These are phyloP conservation scores for Gymnothorax reevesii DNA, from an alignment of 2,797 vertebrate species.

Conservation along the genomic window DNA sequence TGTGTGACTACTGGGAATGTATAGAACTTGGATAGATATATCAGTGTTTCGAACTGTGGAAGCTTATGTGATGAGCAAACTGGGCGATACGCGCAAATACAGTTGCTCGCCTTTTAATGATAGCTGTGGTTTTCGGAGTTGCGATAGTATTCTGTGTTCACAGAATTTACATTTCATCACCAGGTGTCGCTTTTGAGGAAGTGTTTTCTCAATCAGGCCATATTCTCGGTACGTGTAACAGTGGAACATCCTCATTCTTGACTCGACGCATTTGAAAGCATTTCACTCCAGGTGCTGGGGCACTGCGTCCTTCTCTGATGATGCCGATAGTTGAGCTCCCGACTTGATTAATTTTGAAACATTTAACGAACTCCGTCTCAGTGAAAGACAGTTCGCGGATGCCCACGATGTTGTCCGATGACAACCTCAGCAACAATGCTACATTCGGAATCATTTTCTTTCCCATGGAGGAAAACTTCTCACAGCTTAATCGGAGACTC, in stretches of 20 bases:
- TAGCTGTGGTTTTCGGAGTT: background rate
- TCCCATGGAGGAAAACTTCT: too few species aligned
- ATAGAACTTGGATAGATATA: background rate
- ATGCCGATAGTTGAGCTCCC: background rate
- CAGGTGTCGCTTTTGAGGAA: conserved; percentile 1
- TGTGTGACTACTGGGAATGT: background rate
- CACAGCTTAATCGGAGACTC: too few species aligned
- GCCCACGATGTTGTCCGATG: background rate
- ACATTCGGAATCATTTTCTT: background rate
- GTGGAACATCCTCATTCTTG: background rate
- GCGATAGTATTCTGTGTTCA: background rate
- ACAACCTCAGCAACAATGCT: background rate
- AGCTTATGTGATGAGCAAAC: background rate
- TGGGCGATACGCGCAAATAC: too few species aligned
- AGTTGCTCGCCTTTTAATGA: background rate
- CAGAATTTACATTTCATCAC: background rate
- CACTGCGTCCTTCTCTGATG: background rate
- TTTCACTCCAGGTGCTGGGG: background rate
- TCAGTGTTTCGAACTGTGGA: background rate
- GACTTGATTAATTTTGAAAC: background rate
- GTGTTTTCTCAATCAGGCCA: background rate
- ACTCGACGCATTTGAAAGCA: background rate
- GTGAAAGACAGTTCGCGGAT: background rate
- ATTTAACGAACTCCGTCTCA: background rate
- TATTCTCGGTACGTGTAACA: background rate